phyloP scores from a whole-genome alignment of 2,888 invertebrate species.

The Caenorhabditis sp. region DNA sequence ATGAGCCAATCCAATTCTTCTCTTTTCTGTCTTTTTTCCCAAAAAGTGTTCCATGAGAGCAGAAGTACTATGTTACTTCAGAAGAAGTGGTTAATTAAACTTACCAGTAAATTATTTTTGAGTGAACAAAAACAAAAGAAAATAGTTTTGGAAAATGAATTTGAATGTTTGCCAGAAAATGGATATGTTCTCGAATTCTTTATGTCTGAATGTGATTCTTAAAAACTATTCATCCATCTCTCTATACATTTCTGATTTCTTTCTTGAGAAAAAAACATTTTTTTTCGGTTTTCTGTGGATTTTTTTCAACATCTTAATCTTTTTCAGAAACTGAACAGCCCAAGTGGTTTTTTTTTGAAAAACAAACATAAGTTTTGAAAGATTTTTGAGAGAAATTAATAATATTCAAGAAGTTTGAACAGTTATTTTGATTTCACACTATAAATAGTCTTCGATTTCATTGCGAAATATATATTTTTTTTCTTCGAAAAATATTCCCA shows the following conservation, averaged over 20 bases:
- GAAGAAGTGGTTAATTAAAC: background rate
- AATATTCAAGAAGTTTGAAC: background rate
- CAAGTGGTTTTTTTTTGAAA: too few species aligned
- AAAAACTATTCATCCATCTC: too few species aligned
- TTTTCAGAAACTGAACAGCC: too few species aligned
- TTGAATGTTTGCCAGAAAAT: background rate
- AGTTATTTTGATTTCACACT: too few species aligned
- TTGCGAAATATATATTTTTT: constrained; percentile 1
- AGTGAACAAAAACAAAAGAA: background rate
- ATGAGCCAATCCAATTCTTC: constrained; percentile 2
- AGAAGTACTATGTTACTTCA: background rate
- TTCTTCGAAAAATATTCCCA: constrained; percentile 3
- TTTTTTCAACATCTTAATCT: too few species aligned
- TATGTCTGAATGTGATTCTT: constrained; percentile 1
- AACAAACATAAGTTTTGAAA: constrained; percentile 17
- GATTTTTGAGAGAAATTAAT: background rate
- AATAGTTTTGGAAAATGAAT: constrained; percentile 11
- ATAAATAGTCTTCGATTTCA: too few species aligned
- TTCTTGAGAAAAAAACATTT: too few species aligned
- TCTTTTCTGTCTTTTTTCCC: background rate
- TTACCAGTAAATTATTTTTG: background rate
- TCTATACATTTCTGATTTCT: too few species aligned
- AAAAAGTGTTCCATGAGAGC: background rate
- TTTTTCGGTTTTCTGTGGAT: too few species aligned
- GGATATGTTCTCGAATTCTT: background rate